Evolutionary conservation across 2,888 invertebrate genomes (phyloP), one percentile per base, ranked within the genome.

Genomic region (Acanthosepion esculentum): DNA sequence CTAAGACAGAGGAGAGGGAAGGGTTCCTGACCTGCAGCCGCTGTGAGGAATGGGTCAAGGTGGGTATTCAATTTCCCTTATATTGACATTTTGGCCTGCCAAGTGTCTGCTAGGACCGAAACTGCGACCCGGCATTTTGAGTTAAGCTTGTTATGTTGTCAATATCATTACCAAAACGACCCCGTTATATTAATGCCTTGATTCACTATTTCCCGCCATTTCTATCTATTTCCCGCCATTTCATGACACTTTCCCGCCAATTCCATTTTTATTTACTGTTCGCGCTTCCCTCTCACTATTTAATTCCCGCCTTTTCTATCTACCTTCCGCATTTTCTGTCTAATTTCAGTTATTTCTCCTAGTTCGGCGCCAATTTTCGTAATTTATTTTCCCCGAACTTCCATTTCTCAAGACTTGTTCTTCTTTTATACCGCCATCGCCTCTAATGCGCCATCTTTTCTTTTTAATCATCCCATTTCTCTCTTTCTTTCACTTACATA

Each of bases 71-170:
- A 78, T 78, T 78, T 78, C 78, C 78, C 18, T 1, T 78, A 78
- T n/a, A 78, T 78, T 78, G 78, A 78, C 78, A 78, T 78, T 78
- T n/a, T 78, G 78, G n/a, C 78, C 78, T 18, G 78, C 78, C 78
- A 78, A 78, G n/a, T 78, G 78, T 78, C 78, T 78, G n/a, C n/a
- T 78, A 78, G 78, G 78, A 78, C 78, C 78, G 78, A 78, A 78
- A 78, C 78, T 78, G 78, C 78, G 78, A 78, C 78, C 78, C 78
- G 78, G n/a, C 78, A 78, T n/a, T 78, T 78, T 78, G n/a, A 78
- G n/a, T 78, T 78, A 78, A 78, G n/a, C 78, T 78, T n/a, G 78
- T 78, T 78, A 78, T 18, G n/a, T 78, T 78, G 78, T 78, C n/a
- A 78, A 78, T 78, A 78, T 78, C 78, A 78, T 78, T 78, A 78